Conservation (phyloP, 2,888 invertebrate species). For the Drosophila pegasa region DNA sequence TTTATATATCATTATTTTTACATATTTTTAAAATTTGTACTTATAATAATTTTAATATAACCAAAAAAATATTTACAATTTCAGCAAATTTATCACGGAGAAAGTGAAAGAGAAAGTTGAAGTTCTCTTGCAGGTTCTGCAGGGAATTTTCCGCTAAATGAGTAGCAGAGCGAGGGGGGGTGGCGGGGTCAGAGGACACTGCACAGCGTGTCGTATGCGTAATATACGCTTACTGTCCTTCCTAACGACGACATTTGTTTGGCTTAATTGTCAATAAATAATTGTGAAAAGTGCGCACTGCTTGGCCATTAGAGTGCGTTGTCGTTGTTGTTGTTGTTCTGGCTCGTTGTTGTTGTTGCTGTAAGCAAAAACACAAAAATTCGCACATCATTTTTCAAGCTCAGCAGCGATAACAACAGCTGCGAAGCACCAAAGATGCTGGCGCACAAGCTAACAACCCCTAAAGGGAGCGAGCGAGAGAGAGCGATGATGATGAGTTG, state of each 20-base stretch:
- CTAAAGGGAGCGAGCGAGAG: background rate
- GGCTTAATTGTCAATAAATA: conserved; percentile 74
- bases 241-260: conserved; percentile 70
- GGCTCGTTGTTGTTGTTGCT: conserved; percentile 8
- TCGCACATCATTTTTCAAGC: conserved; percentile 78
- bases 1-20: too few relatives aligned
- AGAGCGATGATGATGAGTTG: background rate
- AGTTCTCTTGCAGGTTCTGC: background rate
- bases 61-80: too few relatives aligned
- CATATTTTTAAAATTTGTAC: too few relatives aligned
- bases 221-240: conserved; percentile 49
- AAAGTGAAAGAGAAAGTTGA: background rate
- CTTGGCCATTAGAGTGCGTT: conserved; percentile 17
- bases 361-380: conserved; percentile 41
- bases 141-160: too few relatives aligned
- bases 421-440: conserved; percentile 54
- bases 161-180: background rate
- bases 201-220: conserved; percentile 62
- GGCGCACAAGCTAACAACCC: conserved; percentile 46
- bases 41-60: too few relatives aligned
- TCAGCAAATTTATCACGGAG: background rate
- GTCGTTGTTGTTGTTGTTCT: background rate
- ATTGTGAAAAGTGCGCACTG: conserved; percentile 56
- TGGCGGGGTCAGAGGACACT: conserved; percentile 5
- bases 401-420: conserved; percentile 65